Evolutionary conservation across 2,797 vertebrate genomes (phyloP).

Genomic region (Myiothlypis chrysogaster): DNA sequence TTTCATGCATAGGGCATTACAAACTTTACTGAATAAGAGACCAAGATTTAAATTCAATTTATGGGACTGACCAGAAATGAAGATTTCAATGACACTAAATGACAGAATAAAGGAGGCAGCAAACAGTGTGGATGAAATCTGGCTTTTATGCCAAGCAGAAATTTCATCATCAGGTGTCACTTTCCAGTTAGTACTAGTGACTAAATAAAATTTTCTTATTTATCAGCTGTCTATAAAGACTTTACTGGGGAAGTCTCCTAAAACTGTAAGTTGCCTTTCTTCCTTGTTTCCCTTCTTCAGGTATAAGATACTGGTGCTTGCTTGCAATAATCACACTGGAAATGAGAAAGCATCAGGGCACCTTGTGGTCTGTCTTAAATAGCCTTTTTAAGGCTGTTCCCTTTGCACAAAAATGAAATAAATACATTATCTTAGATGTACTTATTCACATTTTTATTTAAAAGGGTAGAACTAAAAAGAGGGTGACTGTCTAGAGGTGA

Average conservation of each 20-base stretch:
- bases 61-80: neutral
- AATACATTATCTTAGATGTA: neutral
- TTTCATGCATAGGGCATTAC: neutral
- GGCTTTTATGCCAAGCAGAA: neutral
- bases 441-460: neutral
- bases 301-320: neutral
- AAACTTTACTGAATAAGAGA: neutral
- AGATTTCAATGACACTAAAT: neutral
- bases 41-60: neutral
- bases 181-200: neutral
- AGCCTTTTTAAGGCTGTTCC: neutral
- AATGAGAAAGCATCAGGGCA: fast-evolving
- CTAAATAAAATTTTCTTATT: neutral
- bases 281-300: neutral
- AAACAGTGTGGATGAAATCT: neutral
- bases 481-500: neutral
- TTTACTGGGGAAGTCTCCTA: neutral
- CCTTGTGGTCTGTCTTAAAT: neutral
- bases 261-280: neutral
- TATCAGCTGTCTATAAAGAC: neutral
- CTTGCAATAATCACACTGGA: neutral
- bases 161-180: neutral
- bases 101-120: neutral
- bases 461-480: neutral
- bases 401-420: neutral